Evolutionary conservation across 2,888 invertebrate genomes (phyloP).

Genomic region (Drosophila neonasuta): DNA sequence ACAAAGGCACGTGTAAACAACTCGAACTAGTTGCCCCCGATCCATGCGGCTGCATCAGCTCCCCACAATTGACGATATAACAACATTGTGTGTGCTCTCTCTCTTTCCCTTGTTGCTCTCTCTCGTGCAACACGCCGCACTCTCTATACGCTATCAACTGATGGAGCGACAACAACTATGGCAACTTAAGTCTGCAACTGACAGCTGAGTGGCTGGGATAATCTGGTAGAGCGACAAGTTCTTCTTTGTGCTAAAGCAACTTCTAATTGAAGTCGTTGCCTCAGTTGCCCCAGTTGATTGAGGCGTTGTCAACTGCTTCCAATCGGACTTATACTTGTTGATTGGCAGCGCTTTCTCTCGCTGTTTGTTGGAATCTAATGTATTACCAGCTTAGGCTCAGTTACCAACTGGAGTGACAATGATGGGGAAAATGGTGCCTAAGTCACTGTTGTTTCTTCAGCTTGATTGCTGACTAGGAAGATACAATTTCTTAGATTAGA

Average conservation of each 20-base stretch:
- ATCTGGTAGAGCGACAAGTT: not conserved
- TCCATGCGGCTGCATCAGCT: conserved; percentile 41
- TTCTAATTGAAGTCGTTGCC: conserved; percentile 1
- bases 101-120: not conserved
- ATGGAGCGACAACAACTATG: not conserved
- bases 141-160: conserved; percentile 44
- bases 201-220: conserved; percentile 2
- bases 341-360: not conserved
- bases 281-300: not conserved
- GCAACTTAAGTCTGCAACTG: conserved; percentile 1
- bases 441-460: not conserved
- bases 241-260: conserved; percentile 1
- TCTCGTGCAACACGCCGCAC: conserved; percentile 56
- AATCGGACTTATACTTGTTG: not conserved
- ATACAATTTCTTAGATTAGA: not conserved
- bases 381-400: not conserved
- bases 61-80: conserved; percentile 69
- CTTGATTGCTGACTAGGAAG: not conserved
- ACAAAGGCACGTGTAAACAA: conserved; percentile 78
- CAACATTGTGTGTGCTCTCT: conserved; percentile 41
- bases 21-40: conserved; percentile 62
- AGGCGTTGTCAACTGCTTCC: not conserved
- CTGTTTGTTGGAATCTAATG: not conserved
- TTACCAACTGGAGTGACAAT: not conserved
- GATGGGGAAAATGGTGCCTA: not conserved